Conservation (phyloP, 92 coral and sea anemone species). For the Palythoa heliodiscus region DNA sequence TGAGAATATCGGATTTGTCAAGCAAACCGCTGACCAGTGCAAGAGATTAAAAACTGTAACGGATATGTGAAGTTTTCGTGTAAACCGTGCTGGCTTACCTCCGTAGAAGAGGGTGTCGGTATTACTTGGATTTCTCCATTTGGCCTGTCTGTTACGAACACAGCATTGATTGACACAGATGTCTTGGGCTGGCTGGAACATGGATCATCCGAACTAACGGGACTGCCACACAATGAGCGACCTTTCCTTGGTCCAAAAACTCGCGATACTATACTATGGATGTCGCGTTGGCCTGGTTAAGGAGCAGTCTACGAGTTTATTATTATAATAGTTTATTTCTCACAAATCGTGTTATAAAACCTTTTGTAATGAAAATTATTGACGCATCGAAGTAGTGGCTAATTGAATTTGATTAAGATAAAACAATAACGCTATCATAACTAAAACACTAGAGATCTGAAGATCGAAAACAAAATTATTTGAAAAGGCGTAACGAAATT, state of each 20-base stretch:
- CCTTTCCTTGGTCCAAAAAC: conserved; percentile 30
- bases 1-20: no score
- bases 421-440: no score
- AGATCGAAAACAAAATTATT: no score
- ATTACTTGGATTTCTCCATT: conserved; percentile 25
- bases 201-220: conserved; percentile 24
- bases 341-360: neutral
- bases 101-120: conserved; percentile 6
- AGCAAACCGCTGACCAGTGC: no score
- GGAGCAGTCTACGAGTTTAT: neutral
- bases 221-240: neutral
- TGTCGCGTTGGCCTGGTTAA: conserved; percentile 12
- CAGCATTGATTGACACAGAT: conserved; percentile 27
- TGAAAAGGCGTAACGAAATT: no score
- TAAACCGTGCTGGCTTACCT: neutral
- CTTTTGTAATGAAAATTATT: no score
- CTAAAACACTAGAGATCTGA: no score
- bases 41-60: no score
- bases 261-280: conserved; percentile 7
- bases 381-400: no score
- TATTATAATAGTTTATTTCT: neutral
- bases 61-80: neutral
- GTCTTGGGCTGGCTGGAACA: conserved; percentile 30
- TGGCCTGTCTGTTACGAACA: conserved; percentile 28
- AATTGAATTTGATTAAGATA: no score